Conservation (phyloP, 2,888 invertebrate genomes). For the Nasonia oneida region DNA sequence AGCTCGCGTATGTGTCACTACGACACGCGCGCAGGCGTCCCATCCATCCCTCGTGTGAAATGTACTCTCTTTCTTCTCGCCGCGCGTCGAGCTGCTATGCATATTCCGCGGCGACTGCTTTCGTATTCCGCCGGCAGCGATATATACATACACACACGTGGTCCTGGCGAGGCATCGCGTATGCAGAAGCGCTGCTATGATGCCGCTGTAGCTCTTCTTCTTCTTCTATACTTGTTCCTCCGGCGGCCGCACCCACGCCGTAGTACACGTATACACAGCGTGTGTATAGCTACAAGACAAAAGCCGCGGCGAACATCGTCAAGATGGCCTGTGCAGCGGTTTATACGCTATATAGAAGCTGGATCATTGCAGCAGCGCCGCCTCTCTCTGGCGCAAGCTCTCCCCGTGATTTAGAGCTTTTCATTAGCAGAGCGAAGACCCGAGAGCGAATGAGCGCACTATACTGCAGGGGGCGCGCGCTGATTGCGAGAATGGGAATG, state of each 20-base stretch:
- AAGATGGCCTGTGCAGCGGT: constrained; percentile 28
- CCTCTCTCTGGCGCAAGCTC: background rate
- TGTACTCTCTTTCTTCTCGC: background rate
- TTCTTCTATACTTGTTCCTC: constrained; percentile 40
- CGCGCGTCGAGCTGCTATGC: constrained; percentile 18
- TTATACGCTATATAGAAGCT: background rate
- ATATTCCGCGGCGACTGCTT: constrained; percentile 49
- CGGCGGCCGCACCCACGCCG: background rate
- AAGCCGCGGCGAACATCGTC: constrained; percentile 33
- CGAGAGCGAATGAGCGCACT: background rate
- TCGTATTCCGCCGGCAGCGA: constrained; percentile 54
- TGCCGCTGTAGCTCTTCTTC: constrained; percentile 19
- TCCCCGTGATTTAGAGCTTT: constrained; percentile 58
- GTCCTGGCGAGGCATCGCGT: constrained; percentile 37
- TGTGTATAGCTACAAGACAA: background rate
- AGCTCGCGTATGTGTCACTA: background rate
- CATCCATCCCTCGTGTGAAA: constrained; percentile 12
- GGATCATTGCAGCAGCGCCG: constrained; percentile 35
- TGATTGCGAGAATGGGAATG: constrained; percentile 48
- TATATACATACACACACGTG: background rate
- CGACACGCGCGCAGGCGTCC: background rate
- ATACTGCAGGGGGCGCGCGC: background rate
- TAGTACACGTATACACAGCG: background rate
- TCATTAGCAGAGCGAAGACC: constrained; percentile 48
- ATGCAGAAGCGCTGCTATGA: constrained; percentile 50